Base-by-base conservation (phyloP, 2,888 invertebrate species). In the Pandemis heparana region DNA sequence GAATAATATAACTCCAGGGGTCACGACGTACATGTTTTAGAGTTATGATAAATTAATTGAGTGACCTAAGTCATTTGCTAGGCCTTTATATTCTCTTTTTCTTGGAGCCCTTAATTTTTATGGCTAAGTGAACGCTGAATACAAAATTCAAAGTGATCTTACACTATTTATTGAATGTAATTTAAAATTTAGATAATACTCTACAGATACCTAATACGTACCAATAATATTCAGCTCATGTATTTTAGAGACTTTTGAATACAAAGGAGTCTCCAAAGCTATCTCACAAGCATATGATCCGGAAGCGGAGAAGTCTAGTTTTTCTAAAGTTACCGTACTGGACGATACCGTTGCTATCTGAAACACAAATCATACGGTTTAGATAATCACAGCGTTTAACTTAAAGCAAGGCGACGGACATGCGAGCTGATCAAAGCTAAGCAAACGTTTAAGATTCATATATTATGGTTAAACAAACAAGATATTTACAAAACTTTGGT, bases 211-310 rank as follows among this genome's bases (percentile, higher is more conserved):
- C n/a, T n/a, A 41, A n/a, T 41, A 94, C 97, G 96, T 89, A 97
- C 98, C 96, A 91, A 97, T 97, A 75, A 98, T 96, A 83, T 96
- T 97, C 81, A 98, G 94, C 88, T 97, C 96, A 87, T 97, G 97
- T 82, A 96, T 95, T 82, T 96, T 96, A 46, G 97, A 97, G 81
- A 96, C 96, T 93, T 97, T 97, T 53, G 97, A 97, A 90, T 97
- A 97, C 83, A 98, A 96, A 76, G 98, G 97, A 65, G 97, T 96
- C 85, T 97, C 96, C 83, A 97, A 96, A 71, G 97, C 97, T 39
- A 98, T 97, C 85, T 97, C 97, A 86, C 98, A 98, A 74, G 96
- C 96, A 91, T 98, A 98, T 70, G 95, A 94, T 39, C 97, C 98
- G 14, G 97, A 96, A 61, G 97, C 97, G 71, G 96, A 95, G 90